Evolutionary conservation across 2,113 vertebrate species (phyloP).

Genomic region (Xenotilapia flavipinnis): DNA sequence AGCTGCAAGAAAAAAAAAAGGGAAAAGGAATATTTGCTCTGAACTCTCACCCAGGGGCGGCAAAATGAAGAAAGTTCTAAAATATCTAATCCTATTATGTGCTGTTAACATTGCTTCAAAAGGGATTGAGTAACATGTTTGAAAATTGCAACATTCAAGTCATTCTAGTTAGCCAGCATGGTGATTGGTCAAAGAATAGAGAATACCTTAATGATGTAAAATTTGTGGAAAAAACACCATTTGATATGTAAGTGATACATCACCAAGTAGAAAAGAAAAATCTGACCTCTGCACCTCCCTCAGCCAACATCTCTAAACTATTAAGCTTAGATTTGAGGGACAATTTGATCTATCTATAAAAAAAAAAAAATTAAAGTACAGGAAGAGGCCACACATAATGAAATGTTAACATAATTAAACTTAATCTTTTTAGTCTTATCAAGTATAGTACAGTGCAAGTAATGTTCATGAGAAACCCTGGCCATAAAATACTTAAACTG

Average conservation of each 20-base stretch:
- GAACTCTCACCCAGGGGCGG: constrained; percentile 21
- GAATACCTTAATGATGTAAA: neutral
- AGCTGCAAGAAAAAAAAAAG: neutral
- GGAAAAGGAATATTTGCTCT: neutral
- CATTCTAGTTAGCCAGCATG: constrained; percentile 52
- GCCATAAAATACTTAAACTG: constrained; percentile 32
- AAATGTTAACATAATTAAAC: constrained; percentile 1
- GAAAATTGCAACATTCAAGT: constrained; percentile 52
- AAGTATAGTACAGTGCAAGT: constrained; percentile 28
- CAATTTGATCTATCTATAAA: constrained; percentile 1
- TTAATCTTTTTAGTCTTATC: neutral
- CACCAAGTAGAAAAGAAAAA: constrained; percentile 15
- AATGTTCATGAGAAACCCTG: constrained; percentile 20
- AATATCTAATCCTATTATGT: constrained; percentile 12
- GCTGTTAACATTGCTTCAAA: constrained; percentile 3
- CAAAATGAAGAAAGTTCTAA: neutral
- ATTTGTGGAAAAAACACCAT: constrained; percentile 2
- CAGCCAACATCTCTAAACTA: neutral
- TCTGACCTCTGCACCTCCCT: neutral
- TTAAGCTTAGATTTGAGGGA: neutral
- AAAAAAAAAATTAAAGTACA: neutral
- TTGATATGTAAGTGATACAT: constrained; percentile 42
- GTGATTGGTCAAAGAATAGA: constrained; percentile 48
- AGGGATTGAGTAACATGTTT: constrained; percentile 1
- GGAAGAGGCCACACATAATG: constrained; percentile 1